Percentiles rank a stretch among this genome's conserved stretches.
phyloP scores from a whole-genome alignment of 2,113 vertebrate genomes.

The Zosterops japonicus region DNA sequence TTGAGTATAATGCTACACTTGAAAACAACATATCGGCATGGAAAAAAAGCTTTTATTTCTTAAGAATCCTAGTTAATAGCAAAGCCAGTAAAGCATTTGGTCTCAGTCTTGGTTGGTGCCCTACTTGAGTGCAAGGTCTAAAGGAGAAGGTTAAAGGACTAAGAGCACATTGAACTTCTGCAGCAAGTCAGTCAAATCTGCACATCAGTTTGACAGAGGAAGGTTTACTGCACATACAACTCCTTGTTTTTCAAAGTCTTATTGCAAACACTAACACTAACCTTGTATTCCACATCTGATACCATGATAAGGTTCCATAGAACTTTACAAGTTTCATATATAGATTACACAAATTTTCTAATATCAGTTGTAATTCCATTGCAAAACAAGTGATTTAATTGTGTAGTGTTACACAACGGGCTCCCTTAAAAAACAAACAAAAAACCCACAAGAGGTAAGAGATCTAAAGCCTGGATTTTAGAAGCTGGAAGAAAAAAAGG shows the following conservation, averaged over 20 bases:
- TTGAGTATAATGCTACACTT: not conserved
- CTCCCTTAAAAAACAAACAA: not conserved
- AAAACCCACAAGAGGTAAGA: not conserved
- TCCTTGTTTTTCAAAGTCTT: constrained; percentile 4
- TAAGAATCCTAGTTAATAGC: not conserved
- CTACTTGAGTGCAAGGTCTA: not conserved
- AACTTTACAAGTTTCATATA: constrained; percentile 2
- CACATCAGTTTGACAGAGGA: not conserved
- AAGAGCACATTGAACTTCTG: not conserved
- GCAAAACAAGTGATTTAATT: not conserved
- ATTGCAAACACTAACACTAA: constrained; percentile 15
- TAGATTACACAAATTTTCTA: not conserved
- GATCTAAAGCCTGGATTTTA: not conserved
- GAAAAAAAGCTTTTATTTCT: constrained; percentile 35
- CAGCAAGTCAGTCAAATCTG: not conserved
- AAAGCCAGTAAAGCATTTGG: constrained; percentile 28
- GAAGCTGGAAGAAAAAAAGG: constrained; percentile 4
- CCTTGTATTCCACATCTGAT: not conserved
- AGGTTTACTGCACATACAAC: not conserved
- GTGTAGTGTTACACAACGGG: not conserved
- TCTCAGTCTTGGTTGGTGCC: not conserved
- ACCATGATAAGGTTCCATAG: constrained; percentile 28
- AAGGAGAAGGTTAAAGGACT: not conserved
- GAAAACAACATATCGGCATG: not conserved
- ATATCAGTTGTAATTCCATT: not conserved